Evolutionary conservation across 1,140 invertebrate species (phyloP), one percentile per base, ranked within the genome.

Genomic region (Stegodyphus mimosarum): DNA sequence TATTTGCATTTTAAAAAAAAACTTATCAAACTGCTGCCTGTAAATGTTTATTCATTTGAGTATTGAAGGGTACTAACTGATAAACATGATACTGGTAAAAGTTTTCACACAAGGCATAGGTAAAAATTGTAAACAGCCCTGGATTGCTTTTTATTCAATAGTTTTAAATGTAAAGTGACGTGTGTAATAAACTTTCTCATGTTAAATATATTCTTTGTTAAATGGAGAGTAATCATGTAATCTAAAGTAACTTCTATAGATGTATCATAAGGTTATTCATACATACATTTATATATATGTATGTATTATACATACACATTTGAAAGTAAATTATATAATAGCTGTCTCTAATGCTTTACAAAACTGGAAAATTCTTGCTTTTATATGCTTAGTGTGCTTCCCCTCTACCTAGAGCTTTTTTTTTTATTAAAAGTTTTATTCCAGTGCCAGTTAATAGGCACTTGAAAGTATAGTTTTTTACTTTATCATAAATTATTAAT

Each of bases 401-500:
- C 81, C 73, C 67, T 67, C 69, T 74, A 80, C 51, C 71, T 70
- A 75, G 81, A 84, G 81, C 81, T 84, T 84, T 66, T 67, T 76
- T 83, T 83, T 48, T 6, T 83, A 74, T 73, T 74, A 63, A 84
- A n/a, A 84, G 49, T 60, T 83, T 75, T 75, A 75, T 76, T 84
- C 72, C 64, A 15, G 73, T 84, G 81, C 64, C 81, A 75, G 64
- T 69, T 75, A 69, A 75, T 60, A 33, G 69, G 52, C 70, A 73
- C 55, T 81, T 64, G 70, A 73, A 81, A 66, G 50, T 73, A 81
- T 84, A 84, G 72, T 76, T 84, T 75, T 76, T 75, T 84, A 84
- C 73, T 84, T 84, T 75, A 51, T 67, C 52, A 49, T 55, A 80
- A 78, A 71, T 80, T 63, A 80, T 53, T 74, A 33, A 73, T 17